Evolutionary conservation across 2,888 invertebrate species (phyloP).

Genomic region (Gortyna flavago): DNA sequence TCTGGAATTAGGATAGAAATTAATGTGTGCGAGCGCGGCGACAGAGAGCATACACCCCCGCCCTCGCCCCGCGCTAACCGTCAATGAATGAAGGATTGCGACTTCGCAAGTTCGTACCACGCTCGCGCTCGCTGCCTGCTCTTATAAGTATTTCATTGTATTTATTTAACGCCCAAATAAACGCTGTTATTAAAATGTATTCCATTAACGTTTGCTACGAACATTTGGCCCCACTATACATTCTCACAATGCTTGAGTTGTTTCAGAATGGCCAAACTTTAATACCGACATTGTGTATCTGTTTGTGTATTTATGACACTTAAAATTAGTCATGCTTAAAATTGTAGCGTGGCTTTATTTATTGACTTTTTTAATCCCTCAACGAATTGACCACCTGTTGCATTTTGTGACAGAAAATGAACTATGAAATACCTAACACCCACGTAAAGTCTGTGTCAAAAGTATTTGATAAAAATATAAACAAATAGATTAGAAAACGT

Average conservation of each 20-base stretch:
- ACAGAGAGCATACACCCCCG: neutral
- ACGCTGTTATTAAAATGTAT: constrained; percentile 53
- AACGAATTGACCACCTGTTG: neutral
- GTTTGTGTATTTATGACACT: constrained; percentile 28
- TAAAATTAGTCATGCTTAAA: constrained; percentile 34
- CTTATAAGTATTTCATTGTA: too few relatives aligned
- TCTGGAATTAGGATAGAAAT: constrained; percentile 88
- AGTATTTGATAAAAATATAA: neutral
- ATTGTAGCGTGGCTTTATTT: constrained; percentile 25
- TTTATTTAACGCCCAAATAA: constrained; percentile 21
- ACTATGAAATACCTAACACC: neutral
- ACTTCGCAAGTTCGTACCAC: neutral
- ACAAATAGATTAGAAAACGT: neutral
- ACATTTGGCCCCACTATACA: constrained; percentile 44
- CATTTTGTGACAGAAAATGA: constrained; percentile 7
- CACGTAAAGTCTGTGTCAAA: neutral
- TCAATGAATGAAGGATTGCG: neutral
- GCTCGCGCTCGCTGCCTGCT: neutral
- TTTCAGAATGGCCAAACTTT: constrained; percentile 13
- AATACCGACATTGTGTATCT: constrained; percentile 12
- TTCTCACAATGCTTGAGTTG: constrained; percentile 35
- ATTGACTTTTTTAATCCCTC: constrained; percentile 5
- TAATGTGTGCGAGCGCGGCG: neutral
- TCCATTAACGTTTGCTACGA: constrained; percentile 28
- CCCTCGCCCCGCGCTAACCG: neutral